Base-by-base conservation (phyloP, 2,888 invertebrate species). In the Hesperia comma region DNA sequence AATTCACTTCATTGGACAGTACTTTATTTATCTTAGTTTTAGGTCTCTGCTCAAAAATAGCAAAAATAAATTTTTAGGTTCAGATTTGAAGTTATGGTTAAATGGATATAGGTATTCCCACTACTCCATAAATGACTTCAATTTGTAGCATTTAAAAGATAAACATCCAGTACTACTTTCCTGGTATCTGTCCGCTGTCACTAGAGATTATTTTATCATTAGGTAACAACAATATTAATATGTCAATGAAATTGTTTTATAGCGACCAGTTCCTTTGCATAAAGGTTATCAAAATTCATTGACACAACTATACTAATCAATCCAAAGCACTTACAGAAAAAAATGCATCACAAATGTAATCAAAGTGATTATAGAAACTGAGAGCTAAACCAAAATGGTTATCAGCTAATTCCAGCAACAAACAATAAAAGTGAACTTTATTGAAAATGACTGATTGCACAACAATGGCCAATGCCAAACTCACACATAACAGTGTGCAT, bases 381-480 rank as follows among this genome's bases (percentile, higher is more conserved):
- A 66, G 69, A 70, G 68, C 61, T 77, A 72, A 75, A 72, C 75
- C 75, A 76, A 74, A 75, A 74, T 62, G 76, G 82, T 88, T 88
- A 88, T 89, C 86, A 76, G 78, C 79, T 79, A 76, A 79, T 75
- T 79, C 77, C 80, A 81, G 71, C 72, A 77, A 79, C 81, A 85
- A 85, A 81, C 86, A 86, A 85, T 86, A 89, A 84, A 83, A 66
- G 78, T 81, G 85, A 78, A 83, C 81, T 88, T 88, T 90, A 92
- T 91, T 91, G 90, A 87, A 90, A 89, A 88, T 84, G 84, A 77
- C 86, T 87, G 87, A 90, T 91, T 91, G 82, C 88, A 86, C 86
- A 90, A 91, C 90, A 90, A 89, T 88, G 85, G 84, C 79, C 76
- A 81, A 80, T 75, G 78, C 83, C 80, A 86, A 85, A 86, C 85